Base-by-base conservation (phyloP, 1,140 invertebrate genomes). In the Temnothorax longispinosus region DNA sequence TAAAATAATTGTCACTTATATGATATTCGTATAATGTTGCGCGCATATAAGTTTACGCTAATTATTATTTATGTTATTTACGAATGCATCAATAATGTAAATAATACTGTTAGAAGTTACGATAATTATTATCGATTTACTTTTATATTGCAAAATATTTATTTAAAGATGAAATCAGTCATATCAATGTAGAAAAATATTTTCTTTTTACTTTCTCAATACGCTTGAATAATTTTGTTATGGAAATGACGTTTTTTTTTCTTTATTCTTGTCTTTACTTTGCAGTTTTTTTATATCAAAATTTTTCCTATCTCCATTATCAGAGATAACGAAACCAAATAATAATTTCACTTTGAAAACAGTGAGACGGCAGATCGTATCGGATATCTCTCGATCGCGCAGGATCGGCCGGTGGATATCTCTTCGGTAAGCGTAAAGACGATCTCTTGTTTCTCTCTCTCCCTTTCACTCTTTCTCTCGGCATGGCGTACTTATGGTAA, bases 401-500 rank as follows among this genome's bases (percentile, higher is more conserved):
- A 7, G 35, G 72, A 56, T 80, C 69, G n/a, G 18, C 41, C 41
- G 54, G 4, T 56, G 41, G 65, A 58, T 82, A 47, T 84, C 50
- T 60, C 72, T 78, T 67, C 60, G 58, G 10, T 21, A 41, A 56
- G 52, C 52, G 74, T 64, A 67, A 65, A 86, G 71, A 60, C 74
- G 64, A 71, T 87, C 64, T 77, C 74, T 52, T 69, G 65, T 77
- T 35, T 74, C 52, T 84, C 27, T 74, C 27, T 60, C 69, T 41
- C 2, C 21, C 27, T 74, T 32, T 58, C 67, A n/a, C 21, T 82
- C 54, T 84, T 60, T 62, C 80, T 58, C 50, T 27, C 41, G 64
- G 27, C 56, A 21, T 27, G 27, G 38, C n/a, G 92, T 94, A 93
- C 92, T 94, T 94, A 93, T 92, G 92, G 91, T 94, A 93, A 94